Conservation (phyloP, 1,140 invertebrate species). For the Ceratosolen solmsi region DNA sequence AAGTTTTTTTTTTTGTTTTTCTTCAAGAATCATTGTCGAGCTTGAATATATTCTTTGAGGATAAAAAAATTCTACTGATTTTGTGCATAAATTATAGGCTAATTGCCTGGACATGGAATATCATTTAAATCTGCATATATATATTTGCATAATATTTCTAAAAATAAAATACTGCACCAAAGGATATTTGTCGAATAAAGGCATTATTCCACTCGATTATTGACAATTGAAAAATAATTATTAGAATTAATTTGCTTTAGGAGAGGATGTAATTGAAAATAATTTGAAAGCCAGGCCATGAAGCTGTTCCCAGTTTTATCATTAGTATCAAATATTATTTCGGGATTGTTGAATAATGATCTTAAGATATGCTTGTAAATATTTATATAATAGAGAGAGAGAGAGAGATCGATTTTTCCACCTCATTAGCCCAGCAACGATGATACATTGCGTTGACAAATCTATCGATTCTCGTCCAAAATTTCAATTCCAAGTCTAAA, state of each 20-base stretch:
- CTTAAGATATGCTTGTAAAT: constrained; percentile 56
- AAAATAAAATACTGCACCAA: too few relatives aligned
- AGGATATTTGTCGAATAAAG: too few relatives aligned
- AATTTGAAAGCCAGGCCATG: background rate
- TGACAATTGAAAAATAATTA: background rate
- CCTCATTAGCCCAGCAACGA: background rate
- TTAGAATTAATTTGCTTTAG: constrained; percentile 4
- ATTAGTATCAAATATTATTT: constrained; percentile 51
- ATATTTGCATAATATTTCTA: too few relatives aligned
- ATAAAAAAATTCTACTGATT: too few relatives aligned
- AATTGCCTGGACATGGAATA: too few relatives aligned
- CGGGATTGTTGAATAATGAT: constrained; percentile 57
- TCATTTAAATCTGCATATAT: too few relatives aligned
- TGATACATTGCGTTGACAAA: background rate
- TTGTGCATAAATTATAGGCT: too few relatives aligned
- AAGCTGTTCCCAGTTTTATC: constrained; percentile 38
- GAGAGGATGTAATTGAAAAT: background rate
- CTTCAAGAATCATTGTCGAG: too few relatives aligned
- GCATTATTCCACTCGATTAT: too few relatives aligned
- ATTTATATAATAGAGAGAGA: constrained; percentile 53
- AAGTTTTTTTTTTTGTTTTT: too few relatives aligned
- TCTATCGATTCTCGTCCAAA: background rate
- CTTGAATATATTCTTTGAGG: too few relatives aligned
- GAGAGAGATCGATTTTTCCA: constrained; percentile 41
- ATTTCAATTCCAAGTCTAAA: background rate